Evolutionary conservation across 2,113 vertebrate genomes (phyloP).

Genomic region (Donacobius atricapilla): DNA sequence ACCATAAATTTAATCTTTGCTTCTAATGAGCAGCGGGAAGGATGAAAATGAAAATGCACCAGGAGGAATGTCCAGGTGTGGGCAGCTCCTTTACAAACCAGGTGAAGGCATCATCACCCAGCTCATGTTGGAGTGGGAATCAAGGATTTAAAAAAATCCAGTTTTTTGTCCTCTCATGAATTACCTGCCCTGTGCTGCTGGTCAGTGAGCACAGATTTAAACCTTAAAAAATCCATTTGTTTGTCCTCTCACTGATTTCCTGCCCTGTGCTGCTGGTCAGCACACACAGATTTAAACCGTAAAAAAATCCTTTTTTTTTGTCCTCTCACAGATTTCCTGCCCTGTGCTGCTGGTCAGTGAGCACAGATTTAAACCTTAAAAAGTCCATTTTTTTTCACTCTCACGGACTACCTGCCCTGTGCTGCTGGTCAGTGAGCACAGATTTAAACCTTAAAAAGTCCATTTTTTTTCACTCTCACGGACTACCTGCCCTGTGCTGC

Average conservation of each 20-base stretch:
- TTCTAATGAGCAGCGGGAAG: not conserved
- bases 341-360: not conserved
- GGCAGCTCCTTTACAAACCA: not conserved
- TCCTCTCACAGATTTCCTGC: rapidly evolving
- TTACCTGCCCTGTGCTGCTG: too few relatives aligned
- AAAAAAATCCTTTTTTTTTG: too few relatives aligned
- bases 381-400: too few relatives aligned
- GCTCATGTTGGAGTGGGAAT: not conserved
- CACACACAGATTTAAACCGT: not conserved
- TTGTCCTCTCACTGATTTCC: rapidly evolving
- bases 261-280: not conserved
- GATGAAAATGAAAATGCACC: not conserved
- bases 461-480: too few relatives aligned
- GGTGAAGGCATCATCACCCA: not conserved
- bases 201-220: too few relatives aligned
- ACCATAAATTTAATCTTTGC: not conserved
- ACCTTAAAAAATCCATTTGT: not conserved
- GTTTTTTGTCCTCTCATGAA: not conserved
- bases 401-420: too few relatives aligned
- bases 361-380: too few relatives aligned
- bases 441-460: too few relatives aligned
- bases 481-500: too few relatives aligned
- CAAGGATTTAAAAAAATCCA: not conserved
- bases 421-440: too few relatives aligned
- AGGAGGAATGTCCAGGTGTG: not conserved